Conservation (phyloP, 2,797 vertebrate genomes). For the Sternarchorhynchus goeldii region DNA sequence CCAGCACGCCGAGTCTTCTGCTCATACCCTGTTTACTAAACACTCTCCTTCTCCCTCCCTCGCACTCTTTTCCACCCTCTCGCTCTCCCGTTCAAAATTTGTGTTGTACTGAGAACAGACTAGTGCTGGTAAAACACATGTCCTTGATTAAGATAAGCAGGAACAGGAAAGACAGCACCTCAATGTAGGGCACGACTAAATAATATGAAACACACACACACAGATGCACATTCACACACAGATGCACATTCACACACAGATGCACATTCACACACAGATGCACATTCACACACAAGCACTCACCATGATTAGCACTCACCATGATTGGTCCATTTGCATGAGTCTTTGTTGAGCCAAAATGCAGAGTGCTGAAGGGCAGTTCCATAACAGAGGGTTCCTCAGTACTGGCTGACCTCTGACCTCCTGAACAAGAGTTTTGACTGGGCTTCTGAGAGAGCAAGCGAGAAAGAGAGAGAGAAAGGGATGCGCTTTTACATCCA, state of each 20-base stretch:
- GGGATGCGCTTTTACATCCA: not conserved
- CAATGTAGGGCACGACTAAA: not conserved
- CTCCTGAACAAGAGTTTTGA: not conserved
- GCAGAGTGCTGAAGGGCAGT: conserved; percentile 65
- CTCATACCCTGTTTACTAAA: no score
- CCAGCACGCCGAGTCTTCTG: no score
- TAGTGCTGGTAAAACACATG: conserved; percentile 58
- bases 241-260: not conserved
- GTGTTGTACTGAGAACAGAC: conserved; percentile 30
- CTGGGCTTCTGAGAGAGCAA: not conserved
- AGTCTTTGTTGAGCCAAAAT: conserved; percentile 55
- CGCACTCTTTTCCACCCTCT: not conserved
- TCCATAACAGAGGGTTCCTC: conserved; percentile 58
- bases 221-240: no score
- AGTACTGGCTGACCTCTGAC: not conserved
- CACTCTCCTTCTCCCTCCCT: not conserved
- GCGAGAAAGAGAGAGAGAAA: not conserved
- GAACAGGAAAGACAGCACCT: conserved; percentile 39
- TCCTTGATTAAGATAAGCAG: conserved; percentile 53
- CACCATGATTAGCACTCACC: no score
- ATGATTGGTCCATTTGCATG: conserved; percentile 61
- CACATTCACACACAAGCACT: not conserved
- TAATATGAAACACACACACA: not conserved
- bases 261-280: not conserved
- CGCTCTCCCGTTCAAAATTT: not conserved